Evolutionary conservation across 2,113 vertebrate species (phyloP), one percentile per base, ranked within the genome.

Genomic region (Etia nguti): DNA sequence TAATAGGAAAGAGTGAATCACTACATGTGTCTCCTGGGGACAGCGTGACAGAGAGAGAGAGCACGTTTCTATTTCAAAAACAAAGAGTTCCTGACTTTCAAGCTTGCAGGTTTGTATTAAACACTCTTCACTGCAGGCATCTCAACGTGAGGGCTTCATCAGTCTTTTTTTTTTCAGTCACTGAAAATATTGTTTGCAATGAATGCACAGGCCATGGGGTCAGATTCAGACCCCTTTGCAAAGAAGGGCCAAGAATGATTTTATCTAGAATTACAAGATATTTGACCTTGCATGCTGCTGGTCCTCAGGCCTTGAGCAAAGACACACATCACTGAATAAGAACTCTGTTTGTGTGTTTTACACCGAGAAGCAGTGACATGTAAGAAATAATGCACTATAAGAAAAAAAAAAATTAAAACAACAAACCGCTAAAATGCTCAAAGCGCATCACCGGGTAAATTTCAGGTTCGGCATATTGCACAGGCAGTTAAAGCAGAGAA

Each of bases 1-100:
- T 88, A 43, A 80, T 68, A 92, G 94, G 94, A 95, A 94, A 92
- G 89, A 52, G 82, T 95, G 95, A 96, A 89, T 94, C 93, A 94
- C 91, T 65, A 56, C 62, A 57, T 41, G 29, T 75, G 82, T 86
- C 95, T 90, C 91, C 86, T 2, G 13, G 92, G 90, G 84, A 8
- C 26, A 36, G 3, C 68, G 22, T 50, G 13, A 56, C 31, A 70
- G 57, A 83, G 22, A 68, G 57, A 68, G 54, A 80, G 38, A 65
- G 38, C 52, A 56, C 3, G 34, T 85, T 54, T 86, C 79, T 80
- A 73, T 80, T 56, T 82, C 16, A 86, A 65, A 81, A 89, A 87
- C 79, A 87, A 56, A 57, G 54, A 50, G 41, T 16, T 38, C 24
- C 41, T 16, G 79, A 82, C 68, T 24, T 26, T 15, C 1, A 43